Base-by-base conservation (phyloP, 2,888 invertebrate genomes). In the Poecilobothrus nobilitatus region DNA sequence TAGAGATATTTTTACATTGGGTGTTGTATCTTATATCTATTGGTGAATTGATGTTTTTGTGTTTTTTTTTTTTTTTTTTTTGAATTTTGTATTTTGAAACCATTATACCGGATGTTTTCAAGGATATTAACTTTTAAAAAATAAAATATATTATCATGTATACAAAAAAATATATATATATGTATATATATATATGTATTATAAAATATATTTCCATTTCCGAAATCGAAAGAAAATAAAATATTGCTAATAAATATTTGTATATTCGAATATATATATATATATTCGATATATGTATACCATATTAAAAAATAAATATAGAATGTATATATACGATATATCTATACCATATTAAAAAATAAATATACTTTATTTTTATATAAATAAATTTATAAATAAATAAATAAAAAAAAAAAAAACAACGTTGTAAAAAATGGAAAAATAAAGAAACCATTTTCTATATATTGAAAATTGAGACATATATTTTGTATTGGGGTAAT, bases 61-160 rank as follows among this genome's bases (percentile, higher is more conserved):
- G 34, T 34, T 34, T 34, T 34, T 7, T 34, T 34, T 34, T 34
- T n/a, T 37, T 37, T 37, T 7, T 10, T 37, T 53, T 53, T 53
- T 53, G 18, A 15, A 12, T 18, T 53, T 53, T 53, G 6, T 9
- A 12, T 53, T 53, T 18, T 2, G 15, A 18, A 53, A 53, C 12
- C 53, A 53, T 53, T 53, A 53, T 53, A 18, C 68, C 53, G 68
- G 34, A 68, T 68, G 62, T 68, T 66, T 66, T 68, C 65, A 68
- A 68, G 68, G 66, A 66, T 68, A 66, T 68, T 68, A 66, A 68
- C 65, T 68, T 68, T 68, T 66, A 37, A 66, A 27, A 65, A 53
- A 63, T 41, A 41, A 53, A n/a, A 53, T 53, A 53, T 53, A 18
- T 53, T 53, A 53, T 18, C 18, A 53, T 53, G 7, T 53, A 53